Base-by-base conservation (phyloP, 2,113 vertebrate genomes). In the Gyps fulvus region DNA sequence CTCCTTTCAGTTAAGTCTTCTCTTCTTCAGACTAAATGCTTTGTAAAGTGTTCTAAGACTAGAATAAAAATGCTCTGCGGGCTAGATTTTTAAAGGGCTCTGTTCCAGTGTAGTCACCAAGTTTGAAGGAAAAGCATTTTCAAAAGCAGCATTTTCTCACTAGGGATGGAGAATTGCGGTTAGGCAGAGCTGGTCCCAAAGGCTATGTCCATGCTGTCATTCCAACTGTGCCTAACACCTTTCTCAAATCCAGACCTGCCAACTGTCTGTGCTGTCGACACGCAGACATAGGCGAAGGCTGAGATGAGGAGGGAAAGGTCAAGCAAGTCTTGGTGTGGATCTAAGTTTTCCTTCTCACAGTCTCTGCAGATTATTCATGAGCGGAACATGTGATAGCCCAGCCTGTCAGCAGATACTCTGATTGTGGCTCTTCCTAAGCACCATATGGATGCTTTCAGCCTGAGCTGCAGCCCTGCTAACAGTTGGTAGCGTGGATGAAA, bases 361-460 rank as follows among this genome's bases (percentile, higher is more conserved):
- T 62, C 93, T 88, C 96, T 95, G 93, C 62, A 10, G 96, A 97
- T 97, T 97, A 96, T 97, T 96, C 95, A 97, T 97, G 96, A 96
- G 93, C 66, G 63, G 95, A 95, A 29, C 66, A 89, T 74, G 96
- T 89, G 96, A 96, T 93, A 97, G 96, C 96, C 93, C 96, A 93
- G 92, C 96, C 96, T 97, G 96, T 97, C 96, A 95, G 96, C 96
- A 92, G 96, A 95, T 95, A 90, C 95, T 95, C 93, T 94, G 96
- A 97, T 83, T 95, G 96, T 93, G 95, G 87, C 96, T 96, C 95
- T 96, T 85, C 87, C 85, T 26, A 45, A 90, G 95, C 96, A 95
- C 92, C 96, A 97, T 96, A 97, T 96, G 96, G 96, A 95, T 95
- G 95, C 96, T 96, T 97, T 97, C 96, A 96, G 96, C 78, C 65